Evolutionary conservation across 2,113 vertebrate genomes (phyloP), one percentile per base, ranked within the genome.

Genomic region (Limanda limanda): DNA sequence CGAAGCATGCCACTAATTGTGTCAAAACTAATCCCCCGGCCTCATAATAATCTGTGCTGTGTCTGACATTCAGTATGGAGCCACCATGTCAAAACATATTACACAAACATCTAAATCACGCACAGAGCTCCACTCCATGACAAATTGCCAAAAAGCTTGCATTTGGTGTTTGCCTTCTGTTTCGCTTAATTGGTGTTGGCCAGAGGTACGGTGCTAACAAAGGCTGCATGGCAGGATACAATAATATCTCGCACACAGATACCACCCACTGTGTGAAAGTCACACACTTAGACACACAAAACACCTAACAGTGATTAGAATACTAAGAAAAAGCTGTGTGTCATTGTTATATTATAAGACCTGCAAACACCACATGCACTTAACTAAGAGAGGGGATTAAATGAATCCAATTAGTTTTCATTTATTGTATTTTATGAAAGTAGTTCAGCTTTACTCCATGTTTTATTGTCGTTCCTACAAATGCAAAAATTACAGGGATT

Each of bases 61-160:
- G 45, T 66, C 60, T 63, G 45, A 27, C 47, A 20, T 35, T 78
- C 47, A 68, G 54, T 59, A 54, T 35, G 51, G 66, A 58, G 25
- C 58, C 58, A 65, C 76, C 70, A 51, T 81, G 80, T 88, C 81
- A 56, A 76, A 88, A 81, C 78, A 78, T 72, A 75, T 86, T 82
- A 84, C 47, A 66, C 58, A 79, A 88, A 88, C 80, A 85, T 76
- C 63, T 72, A 57, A 77, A 87, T 82, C 68, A 67, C 60, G 76
- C 71, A 61, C 75, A 90, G 78, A 87, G 66, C 86, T 76, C 31
- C 61, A 45, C 37, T 52, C 79, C 57, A 60, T 23, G 10, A 90
- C 83, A 84, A 90, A 89, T 79, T 82, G 85, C 73, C 73, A 88
- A 72, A 71, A 65, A 82, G 83, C 82, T 61, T 55, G 79, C 77